These are phyloP conservation scores for Eurytoma adleriae DNA, from an alignment of 2,888 invertebrate genomes.

Conservation along the genomic window DNA sequence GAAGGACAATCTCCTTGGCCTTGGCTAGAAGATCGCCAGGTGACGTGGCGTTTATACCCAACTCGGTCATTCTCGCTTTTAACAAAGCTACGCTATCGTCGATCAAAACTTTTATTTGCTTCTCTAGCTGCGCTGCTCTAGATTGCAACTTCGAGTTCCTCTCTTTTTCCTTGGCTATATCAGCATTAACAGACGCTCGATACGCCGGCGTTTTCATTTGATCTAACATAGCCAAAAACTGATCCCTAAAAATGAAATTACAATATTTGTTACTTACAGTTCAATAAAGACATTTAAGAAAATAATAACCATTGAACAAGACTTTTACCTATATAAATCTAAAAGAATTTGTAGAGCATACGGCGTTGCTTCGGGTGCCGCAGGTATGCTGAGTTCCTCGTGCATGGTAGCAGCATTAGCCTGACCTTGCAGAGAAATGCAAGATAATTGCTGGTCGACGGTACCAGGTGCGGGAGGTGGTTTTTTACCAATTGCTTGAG, in stretches of 20 bases:
- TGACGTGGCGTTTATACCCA: constrained; percentile 91
- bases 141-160: constrained; percentile 89
- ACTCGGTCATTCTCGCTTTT: constrained; percentile 92
- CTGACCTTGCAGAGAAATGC: constrained; percentile 81
- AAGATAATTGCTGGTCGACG: constrained; percentile 92
- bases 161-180: constrained; percentile 90
- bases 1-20: constrained; percentile 93
- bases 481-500: constrained; percentile 84
- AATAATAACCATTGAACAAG: not conserved
- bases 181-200: constrained; percentile 83
- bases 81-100: constrained; percentile 93
- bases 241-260: constrained; percentile 78
- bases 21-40: constrained; percentile 90
- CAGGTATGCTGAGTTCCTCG: constrained; percentile 89
- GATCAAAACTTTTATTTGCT: constrained; percentile 93
- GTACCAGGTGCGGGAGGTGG: constrained; percentile 93
- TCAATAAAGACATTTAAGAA: constrained; percentile 1
- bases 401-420: constrained; percentile 84
- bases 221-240: constrained; percentile 90
- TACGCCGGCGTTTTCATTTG: constrained; percentile 90
- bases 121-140: constrained; percentile 92
- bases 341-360: constrained; percentile 91
- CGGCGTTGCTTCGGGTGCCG: constrained; percentile 86
- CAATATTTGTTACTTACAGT: not conserved
- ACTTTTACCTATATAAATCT: constrained; percentile 82